Evolutionary conservation across 1,140 invertebrate species (phyloP).

Genomic region (Drosophila pruinosa): DNA sequence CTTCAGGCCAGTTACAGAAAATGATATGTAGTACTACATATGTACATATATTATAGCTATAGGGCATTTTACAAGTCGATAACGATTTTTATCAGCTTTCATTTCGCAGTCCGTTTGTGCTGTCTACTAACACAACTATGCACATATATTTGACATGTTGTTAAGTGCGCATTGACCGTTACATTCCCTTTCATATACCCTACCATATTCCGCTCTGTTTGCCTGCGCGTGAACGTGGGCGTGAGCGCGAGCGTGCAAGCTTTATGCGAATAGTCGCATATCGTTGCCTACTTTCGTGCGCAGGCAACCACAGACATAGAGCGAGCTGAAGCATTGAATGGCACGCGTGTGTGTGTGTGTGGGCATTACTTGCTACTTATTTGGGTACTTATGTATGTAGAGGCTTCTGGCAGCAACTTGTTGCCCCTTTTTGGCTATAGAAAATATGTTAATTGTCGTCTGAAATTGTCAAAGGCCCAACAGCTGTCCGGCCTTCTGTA

Average conservation of each 20-base stretch:
- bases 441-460: conserved; percentile 71
- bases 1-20: too few relatives aligned
- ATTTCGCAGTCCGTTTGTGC: conserved; percentile 1
- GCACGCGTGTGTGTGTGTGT: conserved; percentile 44
- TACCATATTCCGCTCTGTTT: neutral
- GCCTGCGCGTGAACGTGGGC: neutral
- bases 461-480: conserved; percentile 35
- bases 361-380: conserved; percentile 54
- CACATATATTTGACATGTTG: conserved; percentile 53
- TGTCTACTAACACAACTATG: conserved; percentile 28
- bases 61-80: conserved; percentile 8
- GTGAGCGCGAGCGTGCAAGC: conserved; percentile 13
- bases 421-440: conserved; percentile 34
- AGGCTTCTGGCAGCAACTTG: conserved; percentile 48
- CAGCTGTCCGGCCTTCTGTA: conserved; percentile 21
- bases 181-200: neutral
- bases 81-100: neutral
- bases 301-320: conserved; percentile 35
- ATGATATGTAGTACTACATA: too few relatives aligned
- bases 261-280: conserved; percentile 63
- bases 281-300: conserved; percentile 49
- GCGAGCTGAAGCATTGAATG: neutral
- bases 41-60: too few relatives aligned
- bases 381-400: conserved; percentile 36
- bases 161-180: conserved; percentile 64